Base-by-base conservation (phyloP, 1,140 invertebrate genomes). In the Trachymyrmex septentrionalis region DNA sequence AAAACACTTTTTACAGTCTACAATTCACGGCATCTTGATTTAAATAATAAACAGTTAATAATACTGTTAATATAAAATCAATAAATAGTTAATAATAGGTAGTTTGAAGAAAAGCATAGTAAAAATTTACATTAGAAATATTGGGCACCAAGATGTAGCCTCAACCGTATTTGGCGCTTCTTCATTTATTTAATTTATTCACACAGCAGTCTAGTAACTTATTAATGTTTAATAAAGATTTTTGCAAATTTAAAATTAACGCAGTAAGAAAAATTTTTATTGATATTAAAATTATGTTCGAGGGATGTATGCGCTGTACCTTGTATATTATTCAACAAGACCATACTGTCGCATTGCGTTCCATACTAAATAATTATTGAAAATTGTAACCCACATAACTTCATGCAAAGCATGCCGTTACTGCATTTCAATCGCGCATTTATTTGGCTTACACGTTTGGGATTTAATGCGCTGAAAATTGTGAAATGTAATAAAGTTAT, bases 321-420 rank as follows among this genome's bases (percentile, higher is more conserved):
- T n/a, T 75, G n/a, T 38, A 16, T 27, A 61, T 76, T 44, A 72
- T 72, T 72, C 69, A 27, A 61, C 14, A 16, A 61, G 34, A 61
- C 4, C 55, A 61, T 44, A 19, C 30, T 76, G 55, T 76, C 21
- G 30, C 34, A 24, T 61, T 44, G 21, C 55, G 34, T 61, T 61
- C 55, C 21, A 24, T 19, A 61, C 3, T 44, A 21, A 76, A 76
- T 76, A 19, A 76, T 76, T 76, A 76, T 19, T 21, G 50, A 19
- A 76, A 76, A 76, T 72, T 72, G n/a, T 61, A 44, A 12, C 55
- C 30, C n/a, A 59, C n/a, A 44, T 19, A 76, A 10, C 14, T 76
- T 76, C 38, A 61, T 61, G 55, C 73, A 61, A 38, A 44, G 16
- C 27, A 73, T 73, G 9, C 6, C 34, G 34, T 61, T 59, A 73